phyloP scores from a whole-genome alignment of 2,888 invertebrate species.

The Phyllotreta striolata region DNA sequence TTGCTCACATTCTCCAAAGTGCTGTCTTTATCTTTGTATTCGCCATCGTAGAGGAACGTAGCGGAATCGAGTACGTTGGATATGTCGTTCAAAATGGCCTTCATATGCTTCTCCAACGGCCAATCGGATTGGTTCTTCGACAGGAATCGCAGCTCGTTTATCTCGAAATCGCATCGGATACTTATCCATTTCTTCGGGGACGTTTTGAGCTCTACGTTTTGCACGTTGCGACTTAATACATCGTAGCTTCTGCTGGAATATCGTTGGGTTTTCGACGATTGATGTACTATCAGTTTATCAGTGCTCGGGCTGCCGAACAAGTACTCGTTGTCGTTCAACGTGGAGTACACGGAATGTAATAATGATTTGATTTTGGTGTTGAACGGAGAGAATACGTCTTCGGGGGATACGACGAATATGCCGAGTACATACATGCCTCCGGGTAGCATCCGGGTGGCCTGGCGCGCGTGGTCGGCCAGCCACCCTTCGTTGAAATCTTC shows the following conservation, averaged over 20 bases:
- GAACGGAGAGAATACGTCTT: slow-evolving; percentile 68
- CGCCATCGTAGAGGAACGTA: slow-evolving; percentile 78
- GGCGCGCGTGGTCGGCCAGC: slow-evolving; percentile 83
- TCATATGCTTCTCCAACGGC: slow-evolving; percentile 74
- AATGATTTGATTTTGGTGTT: slow-evolving; percentile 68
- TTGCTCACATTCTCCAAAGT: slow-evolving; percentile 71
- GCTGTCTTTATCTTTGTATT: slow-evolving; percentile 70
- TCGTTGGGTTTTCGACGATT: slow-evolving; percentile 64
- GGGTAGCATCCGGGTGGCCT: slow-evolving; percentile 88
- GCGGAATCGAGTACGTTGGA: slow-evolving; percentile 69
- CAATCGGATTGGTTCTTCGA: slow-evolving; percentile 68
- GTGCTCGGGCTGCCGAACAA: slow-evolving; percentile 68
- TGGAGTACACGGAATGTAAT: slow-evolving; percentile 66
- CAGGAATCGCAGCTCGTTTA: slow-evolving; percentile 79
- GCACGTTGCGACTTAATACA: slow-evolving; percentile 65
- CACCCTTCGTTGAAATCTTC: slow-evolving; percentile 71
- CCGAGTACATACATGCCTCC: slow-evolving; percentile 89
- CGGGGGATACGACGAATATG: slow-evolving; percentile 77
- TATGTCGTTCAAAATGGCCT: slow-evolving; percentile 63
- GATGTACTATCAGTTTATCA: slow-evolving; percentile 74
- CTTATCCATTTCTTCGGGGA: slow-evolving; percentile 78
- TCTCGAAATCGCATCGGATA: slow-evolving; percentile 77
- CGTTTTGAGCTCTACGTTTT: slow-evolving; percentile 81
- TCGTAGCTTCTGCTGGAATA: slow-evolving; percentile 74
- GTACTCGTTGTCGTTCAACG: slow-evolving; percentile 65